phyloP scores from a whole-genome alignment of 2,888 invertebrate species.

The Amitus sp. region DNA sequence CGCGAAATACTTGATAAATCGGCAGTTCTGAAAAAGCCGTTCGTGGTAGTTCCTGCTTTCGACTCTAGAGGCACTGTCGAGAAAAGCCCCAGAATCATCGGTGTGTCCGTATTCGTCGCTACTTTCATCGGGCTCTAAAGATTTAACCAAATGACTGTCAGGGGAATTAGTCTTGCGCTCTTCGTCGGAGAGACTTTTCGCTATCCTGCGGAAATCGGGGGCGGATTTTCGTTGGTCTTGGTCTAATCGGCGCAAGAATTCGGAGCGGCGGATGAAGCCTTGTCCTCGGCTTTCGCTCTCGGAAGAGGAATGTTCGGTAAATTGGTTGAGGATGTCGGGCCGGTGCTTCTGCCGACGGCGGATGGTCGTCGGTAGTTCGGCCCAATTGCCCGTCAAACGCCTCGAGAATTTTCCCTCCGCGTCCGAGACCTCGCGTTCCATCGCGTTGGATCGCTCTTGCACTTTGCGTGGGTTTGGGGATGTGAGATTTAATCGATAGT shows the following conservation, averaged over 20 bases:
- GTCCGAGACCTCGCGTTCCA: constrained; percentile 62
- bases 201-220: constrained; percentile 45
- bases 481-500: too few species aligned
- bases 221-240: constrained; percentile 25
- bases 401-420: constrained; percentile 59
- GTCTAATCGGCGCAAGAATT: constrained; percentile 56
- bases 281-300: constrained; percentile 55
- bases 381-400: constrained; percentile 60
- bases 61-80: constrained; percentile 66
- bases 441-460: constrained; percentile 23
- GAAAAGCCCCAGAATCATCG: constrained; percentile 60
- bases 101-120: constrained; percentile 69
- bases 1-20: constrained; percentile 58
- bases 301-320: constrained; percentile 60
- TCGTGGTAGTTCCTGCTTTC: constrained; percentile 48
- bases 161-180: constrained; percentile 63
- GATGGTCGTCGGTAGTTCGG: constrained; percentile 63
- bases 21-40: constrained; percentile 46
- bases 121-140: constrained; percentile 61
- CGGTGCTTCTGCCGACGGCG: constrained; percentile 60
- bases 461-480: too few species aligned
- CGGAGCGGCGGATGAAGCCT: constrained; percentile 55
- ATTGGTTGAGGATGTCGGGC: constrained; percentile 61
- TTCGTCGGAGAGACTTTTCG: constrained; percentile 57
- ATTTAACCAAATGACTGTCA: constrained; percentile 63